Evolutionary conservation across 2,888 invertebrate genomes (phyloP).

Genomic region (Ariolimax columbianus): DNA sequence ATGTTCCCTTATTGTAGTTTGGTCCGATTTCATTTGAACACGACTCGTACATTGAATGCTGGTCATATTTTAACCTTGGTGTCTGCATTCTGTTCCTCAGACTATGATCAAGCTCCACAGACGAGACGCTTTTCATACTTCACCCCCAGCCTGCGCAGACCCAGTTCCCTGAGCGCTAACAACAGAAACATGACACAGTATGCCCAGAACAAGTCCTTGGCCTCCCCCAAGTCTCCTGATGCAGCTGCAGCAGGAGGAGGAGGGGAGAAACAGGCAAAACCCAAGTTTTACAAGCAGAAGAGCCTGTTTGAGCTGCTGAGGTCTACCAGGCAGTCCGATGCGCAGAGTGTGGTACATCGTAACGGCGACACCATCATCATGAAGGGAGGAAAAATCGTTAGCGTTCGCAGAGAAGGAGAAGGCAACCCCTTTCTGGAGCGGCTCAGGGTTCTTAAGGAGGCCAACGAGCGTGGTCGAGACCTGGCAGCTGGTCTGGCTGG

Average conservation of each 20-base stretch:
- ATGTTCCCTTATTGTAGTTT: no score
- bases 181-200: neutral
- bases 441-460: neutral
- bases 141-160: slow-evolving; percentile 13
- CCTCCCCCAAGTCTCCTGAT: neutral
- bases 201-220: neutral
- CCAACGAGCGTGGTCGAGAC: neutral
- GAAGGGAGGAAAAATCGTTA: slow-evolving; percentile 73
- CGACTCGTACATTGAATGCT: no score
- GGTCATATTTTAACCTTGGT: neutral
- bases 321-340: slow-evolving; percentile 51
- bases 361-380: slow-evolving; percentile 70
- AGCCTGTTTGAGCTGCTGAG: slow-evolving; percentile 54
- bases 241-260: neutral
- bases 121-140: slow-evolving; percentile 14
- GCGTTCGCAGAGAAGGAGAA: slow-evolving; percentile 54
- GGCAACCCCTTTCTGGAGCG: slow-evolving; percentile 18
- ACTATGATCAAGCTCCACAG: slow-evolving; percentile 22
- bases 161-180: neutral
- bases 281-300: slow-evolving; percentile 41
- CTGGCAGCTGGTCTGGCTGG: slow-evolving; percentile 32
- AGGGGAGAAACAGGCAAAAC: neutral
- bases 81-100: slow-evolving; percentile 2
- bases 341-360: slow-evolving; percentile 65
- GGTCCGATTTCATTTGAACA: no score